These are phyloP conservation scores for Anthoscopus minutus DNA, from an alignment of 2,113 vertebrate species.

Conservation along the genomic window DNA sequence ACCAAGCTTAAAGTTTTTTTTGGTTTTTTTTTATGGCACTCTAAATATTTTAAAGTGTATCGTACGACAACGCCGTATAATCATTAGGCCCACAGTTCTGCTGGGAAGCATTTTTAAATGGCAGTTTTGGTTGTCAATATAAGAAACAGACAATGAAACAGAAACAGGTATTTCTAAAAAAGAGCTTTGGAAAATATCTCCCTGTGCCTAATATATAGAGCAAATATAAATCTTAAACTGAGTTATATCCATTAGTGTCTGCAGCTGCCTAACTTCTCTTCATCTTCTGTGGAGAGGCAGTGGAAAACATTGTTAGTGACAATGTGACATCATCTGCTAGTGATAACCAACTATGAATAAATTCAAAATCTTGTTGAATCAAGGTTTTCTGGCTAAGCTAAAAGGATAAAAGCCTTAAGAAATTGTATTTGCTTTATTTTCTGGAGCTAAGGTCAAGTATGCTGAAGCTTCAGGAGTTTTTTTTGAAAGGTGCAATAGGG, in stretches of 20 bases:
- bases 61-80: not conserved
- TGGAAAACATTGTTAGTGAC: not conserved
- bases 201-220: not conserved
- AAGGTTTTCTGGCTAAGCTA: not conserved
- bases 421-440: not conserved
- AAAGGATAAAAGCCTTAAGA: not conserved
- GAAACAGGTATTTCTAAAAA: not conserved
- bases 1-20: not conserved
- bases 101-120: not conserved
- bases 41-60: not conserved
- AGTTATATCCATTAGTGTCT: not conserved
- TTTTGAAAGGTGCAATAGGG: not conserved
- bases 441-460: not conserved
- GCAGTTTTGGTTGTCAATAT: not conserved
- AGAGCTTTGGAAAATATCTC: not conserved
- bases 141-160: not conserved
- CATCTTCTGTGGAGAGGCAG: not conserved
- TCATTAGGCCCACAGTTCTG: not conserved
- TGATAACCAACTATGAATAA: not conserved
- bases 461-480: not conserved
- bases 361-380: not conserved
- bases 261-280: not conserved
- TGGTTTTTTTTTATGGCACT: not conserved
- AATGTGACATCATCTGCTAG: not conserved
- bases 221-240: not conserved